Evolutionary conservation across 2,113 vertebrate species (phyloP).

Genomic region (Melanotaenia duboulayi): DNA sequence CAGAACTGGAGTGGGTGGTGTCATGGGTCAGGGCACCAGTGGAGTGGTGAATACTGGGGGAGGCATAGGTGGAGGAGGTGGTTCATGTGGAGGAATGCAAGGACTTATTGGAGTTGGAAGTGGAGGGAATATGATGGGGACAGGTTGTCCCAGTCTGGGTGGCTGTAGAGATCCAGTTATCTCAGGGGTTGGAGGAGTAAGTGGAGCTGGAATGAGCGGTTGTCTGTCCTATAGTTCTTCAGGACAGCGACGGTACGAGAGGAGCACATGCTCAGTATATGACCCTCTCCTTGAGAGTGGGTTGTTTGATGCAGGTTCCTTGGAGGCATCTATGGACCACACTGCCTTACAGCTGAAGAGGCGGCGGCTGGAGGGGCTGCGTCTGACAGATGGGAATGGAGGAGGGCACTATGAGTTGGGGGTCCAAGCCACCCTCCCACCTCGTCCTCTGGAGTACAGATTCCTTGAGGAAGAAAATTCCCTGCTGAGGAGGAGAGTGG

Average conservation of each 20-base stretch:
- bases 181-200: constrained; percentile 71
- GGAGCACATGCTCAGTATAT: constrained; percentile 79
- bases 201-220: constrained; percentile 70
- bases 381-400: constrained; percentile 79
- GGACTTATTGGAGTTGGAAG: constrained; percentile 78
- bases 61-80: constrained; percentile 63
- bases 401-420: constrained; percentile 91
- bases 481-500: constrained; percentile 92
- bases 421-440: constrained; percentile 84
- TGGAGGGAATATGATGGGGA: constrained; percentile 78
- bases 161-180: constrained; percentile 81
- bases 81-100: constrained; percentile 76
- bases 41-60: constrained; percentile 76
- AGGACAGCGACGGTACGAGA: constrained; percentile 82
- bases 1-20: constrained; percentile 74
- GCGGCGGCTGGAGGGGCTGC: constrained; percentile 84
- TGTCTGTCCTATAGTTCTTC: constrained; percentile 74
- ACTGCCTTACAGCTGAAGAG: constrained; percentile 91
- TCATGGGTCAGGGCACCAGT: constrained; percentile 72
- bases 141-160: constrained; percentile 78
- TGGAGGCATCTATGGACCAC: constrained; percentile 89
- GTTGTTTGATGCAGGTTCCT: constrained; percentile 86
- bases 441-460: constrained; percentile 89
- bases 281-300: constrained; percentile 85
- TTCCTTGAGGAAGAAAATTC: constrained; percentile 95